A percentile compares a stretch with the other conserved stretches of the same genome.
phyloP scores from a whole-genome alignment of 1,140 invertebrate genomes.

The Drosophila rhopaloa region DNA sequence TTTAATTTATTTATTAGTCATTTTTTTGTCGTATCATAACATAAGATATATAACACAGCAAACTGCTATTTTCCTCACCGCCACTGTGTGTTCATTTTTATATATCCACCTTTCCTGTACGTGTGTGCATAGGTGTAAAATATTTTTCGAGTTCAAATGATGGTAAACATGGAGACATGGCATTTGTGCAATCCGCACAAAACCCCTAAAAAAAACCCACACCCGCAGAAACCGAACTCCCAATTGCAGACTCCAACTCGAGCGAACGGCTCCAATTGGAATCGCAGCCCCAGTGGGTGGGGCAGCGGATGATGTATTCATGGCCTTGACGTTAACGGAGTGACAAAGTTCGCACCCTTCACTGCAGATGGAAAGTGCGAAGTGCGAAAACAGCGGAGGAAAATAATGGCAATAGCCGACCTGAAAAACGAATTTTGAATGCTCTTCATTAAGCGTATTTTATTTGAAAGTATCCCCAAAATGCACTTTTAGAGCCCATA shows the following conservation, averaged over 20 bases:
- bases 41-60: too few relatives aligned
- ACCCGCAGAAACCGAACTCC: slow-evolving; percentile 21
- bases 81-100: neutral
- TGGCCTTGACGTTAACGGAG: slow-evolving; percentile 80
- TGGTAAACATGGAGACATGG: slow-evolving; percentile 47
- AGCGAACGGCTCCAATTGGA: slow-evolving; percentile 23
- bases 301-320: slow-evolving; percentile 64
- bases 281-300: slow-evolving; percentile 2
- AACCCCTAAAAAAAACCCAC: slow-evolving; percentile 28
- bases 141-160: slow-evolving; percentile 74
- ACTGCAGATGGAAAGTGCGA: slow-evolving; percentile 15
- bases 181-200: slow-evolving; percentile 46
- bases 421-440: neutral
- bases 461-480: too few relatives aligned
- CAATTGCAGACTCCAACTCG: slow-evolving; percentile 41
- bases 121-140: slow-evolving; percentile 67
- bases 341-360: slow-evolving; percentile 82
- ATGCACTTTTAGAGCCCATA: too few relatives aligned
- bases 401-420: slow-evolving; percentile 1
- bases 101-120: slow-evolving; percentile 2
- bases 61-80: neutral
- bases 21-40: too few relatives aligned
- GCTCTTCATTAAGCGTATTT: neutral
- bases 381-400: slow-evolving; percentile 12
- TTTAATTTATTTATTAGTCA: too few relatives aligned